Base-by-base conservation (phyloP, 1,140 invertebrate species). In the Drosophila fuyamai region DNA sequence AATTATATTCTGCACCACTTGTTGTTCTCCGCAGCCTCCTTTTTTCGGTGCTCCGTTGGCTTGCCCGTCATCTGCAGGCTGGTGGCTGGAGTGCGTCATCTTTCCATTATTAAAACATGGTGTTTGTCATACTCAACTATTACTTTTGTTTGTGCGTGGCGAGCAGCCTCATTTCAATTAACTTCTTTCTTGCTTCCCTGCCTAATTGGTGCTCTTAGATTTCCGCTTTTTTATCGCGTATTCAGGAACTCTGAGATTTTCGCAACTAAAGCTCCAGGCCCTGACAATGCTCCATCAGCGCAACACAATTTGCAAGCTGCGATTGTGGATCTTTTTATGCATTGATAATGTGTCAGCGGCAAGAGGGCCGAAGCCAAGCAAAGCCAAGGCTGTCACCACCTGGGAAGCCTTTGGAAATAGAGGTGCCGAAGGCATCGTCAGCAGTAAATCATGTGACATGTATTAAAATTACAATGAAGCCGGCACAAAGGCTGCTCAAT, bases 1-100 rank as follows among this genome's bases (percentile, higher is more conserved):
- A 89, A 89, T 89, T 90, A 90, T 89, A 81, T 81, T 62, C 43
- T 67, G 70, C 44, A 43, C 43, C 48, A 18, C 7, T 51, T 43
- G 32, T 40, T 27, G 10, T 18, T 18, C n/a, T 46, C 8, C 43
- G 16, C 23, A 23, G 23, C 23, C 23, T 57, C 32, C 32, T 41
- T 16, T 47, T n/a, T 12, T 35, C 7, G 41, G 14, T 18, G 27
- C n/a, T 46, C 8, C 43, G 16, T 14, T 35, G 55, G 44, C 50
- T 47, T 16, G 38, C 29, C 38, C 8, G 27, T 76, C 47, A 58
- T 29, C 35, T 40, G 5, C 61, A 56, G 59, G 10, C 7, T 35
- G 35, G 29, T 43, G 16, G 35, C 35, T 67, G 29, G 29, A 60
- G 46, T 53, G 50, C 63, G 75, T 79, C 65, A 77, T 65, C 47